Base-by-base conservation (phyloP, 2,888 invertebrate species). In the Choristoneura rosaceana region DNA sequence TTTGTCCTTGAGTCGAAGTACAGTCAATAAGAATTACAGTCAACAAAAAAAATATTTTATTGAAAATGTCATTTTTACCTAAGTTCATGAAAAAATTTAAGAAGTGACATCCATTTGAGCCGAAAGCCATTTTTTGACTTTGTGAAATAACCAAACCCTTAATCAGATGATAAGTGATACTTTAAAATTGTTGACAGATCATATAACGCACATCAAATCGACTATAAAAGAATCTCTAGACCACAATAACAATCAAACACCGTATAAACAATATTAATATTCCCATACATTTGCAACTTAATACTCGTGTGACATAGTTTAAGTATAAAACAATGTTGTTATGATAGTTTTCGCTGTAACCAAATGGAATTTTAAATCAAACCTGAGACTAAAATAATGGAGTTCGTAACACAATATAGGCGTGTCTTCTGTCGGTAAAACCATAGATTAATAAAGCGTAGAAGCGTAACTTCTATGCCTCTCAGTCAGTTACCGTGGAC, bases 331-430 rank as follows among this genome's bases (percentile, higher is more conserved):
- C 43, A 70, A 25, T 15, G 62, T 64, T 47, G 64, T 47, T n/a
- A 59, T 12, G 59, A 65, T 61, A 43, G 60, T 66, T 62, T 61
- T 55, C 71, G 62, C 45, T 59, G 10, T 7, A 50, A 43, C n/a
- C 34, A 58, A 68, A 64, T 64, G 68, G 58, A 58, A 59, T 50
- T 59, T 45, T 64, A 69, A 73, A 73, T 73, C 73, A 73, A 73
- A 69, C 59, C 59, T 64, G 2, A 58, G 12, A 41, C 61, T 59
- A 69, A 73, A 69, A 64, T 73, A 73, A 73, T 68, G 68, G 71
- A 52, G 15, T 25, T 12, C 52, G 73, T 73, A 73, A 73, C 73
- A 73, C 64, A 73, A 69, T 73, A 73, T 73, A 73, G 73, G 73
- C 73, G 73, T 60, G 71, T 25, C 69, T 47, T 52, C 50, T 59